phyloP scores from a whole-genome alignment of 2,113 vertebrate species.

The Chaetura pelagica region DNA sequence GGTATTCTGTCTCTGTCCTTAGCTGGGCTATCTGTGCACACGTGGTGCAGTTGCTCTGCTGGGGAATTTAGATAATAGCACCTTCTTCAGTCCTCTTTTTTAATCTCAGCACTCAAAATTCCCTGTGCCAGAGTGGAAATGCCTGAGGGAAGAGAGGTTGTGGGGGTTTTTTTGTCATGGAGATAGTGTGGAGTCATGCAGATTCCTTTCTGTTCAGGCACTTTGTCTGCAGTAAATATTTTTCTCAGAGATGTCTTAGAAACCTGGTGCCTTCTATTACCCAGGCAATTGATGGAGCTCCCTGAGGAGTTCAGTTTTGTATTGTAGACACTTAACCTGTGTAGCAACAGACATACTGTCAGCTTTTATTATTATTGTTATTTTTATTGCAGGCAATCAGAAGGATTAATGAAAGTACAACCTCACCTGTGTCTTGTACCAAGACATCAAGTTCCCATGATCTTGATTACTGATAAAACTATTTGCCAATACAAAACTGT shows the following conservation, averaged over 20 bases:
- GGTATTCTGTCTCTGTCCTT: background rate
- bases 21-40: background rate
- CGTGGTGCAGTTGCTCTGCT: background rate
- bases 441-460: background rate
- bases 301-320: background rate
- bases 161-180: background rate
- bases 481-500: background rate
- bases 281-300: background rate
- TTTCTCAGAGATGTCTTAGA: background rate
- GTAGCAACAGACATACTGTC: background rate
- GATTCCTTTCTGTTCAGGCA: background rate
- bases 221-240: background rate
- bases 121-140: background rate
- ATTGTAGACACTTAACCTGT: background rate
- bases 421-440: too few relatives aligned
- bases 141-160: background rate
- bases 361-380: background rate
- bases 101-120: background rate
- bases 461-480: background rate
- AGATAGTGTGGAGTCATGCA: background rate
- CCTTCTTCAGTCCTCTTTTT: background rate
- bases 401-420: background rate
- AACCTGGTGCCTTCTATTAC: background rate
- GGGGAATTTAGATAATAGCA: background rate
- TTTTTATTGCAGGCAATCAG: background rate